Conservation (phyloP, 2,113 vertebrate genomes). For the Ia io region DNA sequence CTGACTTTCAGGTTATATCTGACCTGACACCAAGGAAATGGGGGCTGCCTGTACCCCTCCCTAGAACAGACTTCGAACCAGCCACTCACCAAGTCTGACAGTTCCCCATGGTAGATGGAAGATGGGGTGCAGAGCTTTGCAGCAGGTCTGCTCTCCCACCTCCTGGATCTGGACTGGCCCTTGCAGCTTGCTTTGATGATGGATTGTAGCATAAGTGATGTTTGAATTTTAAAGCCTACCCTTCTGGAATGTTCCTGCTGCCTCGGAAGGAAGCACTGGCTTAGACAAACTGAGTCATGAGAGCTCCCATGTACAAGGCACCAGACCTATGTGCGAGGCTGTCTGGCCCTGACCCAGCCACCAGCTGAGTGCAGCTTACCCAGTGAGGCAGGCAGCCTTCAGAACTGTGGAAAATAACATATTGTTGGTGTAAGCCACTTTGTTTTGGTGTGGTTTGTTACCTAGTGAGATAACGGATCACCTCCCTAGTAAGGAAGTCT, state of each 20-base stretch:
- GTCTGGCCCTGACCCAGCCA: no score
- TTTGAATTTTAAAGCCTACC: not conserved
- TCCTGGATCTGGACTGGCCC: not conserved
- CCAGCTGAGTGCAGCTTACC: no score
- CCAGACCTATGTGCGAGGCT: not conserved
- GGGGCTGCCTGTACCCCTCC: no score
- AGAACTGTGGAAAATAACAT: not conserved
- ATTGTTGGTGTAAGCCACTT: not conserved
- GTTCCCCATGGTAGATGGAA: not conserved
- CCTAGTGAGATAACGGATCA: fast-evolving
- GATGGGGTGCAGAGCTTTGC: not conserved
- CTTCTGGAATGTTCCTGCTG: fast-evolving
- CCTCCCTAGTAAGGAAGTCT: not conserved
- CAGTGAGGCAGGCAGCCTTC: not conserved
- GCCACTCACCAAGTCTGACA: not conserved
- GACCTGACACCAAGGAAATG: not conserved
- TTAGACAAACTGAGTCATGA: not conserved
- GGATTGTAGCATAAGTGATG: not conserved
- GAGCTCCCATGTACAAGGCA: not conserved
- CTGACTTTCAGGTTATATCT: not conserved
- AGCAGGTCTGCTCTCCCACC: no score
- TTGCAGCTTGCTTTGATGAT: not conserved
- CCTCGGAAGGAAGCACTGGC: not conserved
- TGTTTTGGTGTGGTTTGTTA: not conserved
- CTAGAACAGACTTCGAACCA: no score